Conservation (phyloP, 2,113 vertebrate genomes). For the Heterotilapia buettikoferi region DNA sequence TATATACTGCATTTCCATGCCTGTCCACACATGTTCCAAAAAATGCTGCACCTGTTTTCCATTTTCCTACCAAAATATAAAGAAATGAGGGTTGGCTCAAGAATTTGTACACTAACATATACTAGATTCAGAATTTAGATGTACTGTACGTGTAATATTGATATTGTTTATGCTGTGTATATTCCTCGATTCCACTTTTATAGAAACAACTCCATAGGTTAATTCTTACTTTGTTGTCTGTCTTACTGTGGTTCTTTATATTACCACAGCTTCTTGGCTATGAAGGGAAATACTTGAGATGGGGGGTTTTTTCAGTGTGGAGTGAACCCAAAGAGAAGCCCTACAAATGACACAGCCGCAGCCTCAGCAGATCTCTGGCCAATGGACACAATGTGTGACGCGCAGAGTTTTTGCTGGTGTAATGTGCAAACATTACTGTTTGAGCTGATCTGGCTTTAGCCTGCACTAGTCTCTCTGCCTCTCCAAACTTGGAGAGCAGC, state of each 20-base stretch:
- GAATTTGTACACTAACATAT: background rate
- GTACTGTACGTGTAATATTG: background rate
- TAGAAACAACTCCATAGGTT: background rate
- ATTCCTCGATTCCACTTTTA: background rate
- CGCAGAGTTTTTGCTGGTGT: constrained; percentile 22
- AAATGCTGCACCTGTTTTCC: background rate
- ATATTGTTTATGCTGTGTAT: background rate
- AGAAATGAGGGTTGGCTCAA: background rate
- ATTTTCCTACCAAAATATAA: background rate
- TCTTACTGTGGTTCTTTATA: background rate
- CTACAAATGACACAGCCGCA: constrained; percentile 22
- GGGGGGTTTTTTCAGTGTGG: rapidly evolving
- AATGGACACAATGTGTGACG: constrained; percentile 35
- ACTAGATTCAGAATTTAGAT: background rate
- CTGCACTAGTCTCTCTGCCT: constrained; percentile 27
- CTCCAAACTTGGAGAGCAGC: constrained; percentile 53
- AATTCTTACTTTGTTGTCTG: background rate
- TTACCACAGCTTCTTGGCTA: background rate
- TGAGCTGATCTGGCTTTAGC: constrained; percentile 40
- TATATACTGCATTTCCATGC: background rate
- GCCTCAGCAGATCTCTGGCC: constrained; percentile 33
- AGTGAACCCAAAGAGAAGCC: background rate
- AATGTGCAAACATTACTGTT: constrained; percentile 63
- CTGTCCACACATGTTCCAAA: background rate
- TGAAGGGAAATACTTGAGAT: background rate